A percentile compares a stretch with the other conserved stretches of the same genome.
phyloP scores from a whole-genome alignment of 2,888 invertebrate species.

The Thalpophila matura region DNA sequence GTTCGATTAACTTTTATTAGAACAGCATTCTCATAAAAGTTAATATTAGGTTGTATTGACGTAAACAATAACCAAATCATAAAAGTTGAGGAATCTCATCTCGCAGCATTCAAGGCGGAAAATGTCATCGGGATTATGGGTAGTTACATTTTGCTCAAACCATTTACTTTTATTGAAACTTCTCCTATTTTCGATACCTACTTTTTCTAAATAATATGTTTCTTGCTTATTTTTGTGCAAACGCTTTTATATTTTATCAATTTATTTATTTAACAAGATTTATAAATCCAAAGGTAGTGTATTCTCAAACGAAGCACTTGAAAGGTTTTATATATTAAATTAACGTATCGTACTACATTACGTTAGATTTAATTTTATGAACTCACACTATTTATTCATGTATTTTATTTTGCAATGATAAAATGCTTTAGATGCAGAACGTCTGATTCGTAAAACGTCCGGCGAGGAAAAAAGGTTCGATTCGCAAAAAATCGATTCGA shows the following conservation, averaged over 20 bases:
- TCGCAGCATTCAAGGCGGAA: constrained; percentile 21
- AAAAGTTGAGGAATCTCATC: constrained; percentile 30
- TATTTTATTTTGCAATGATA: no score
- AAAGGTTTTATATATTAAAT: no score
- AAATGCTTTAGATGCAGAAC: no score
- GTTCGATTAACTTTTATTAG: constrained; percentile 7
- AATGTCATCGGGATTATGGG: constrained; percentile 27
- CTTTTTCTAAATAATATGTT: constrained; percentile 16
- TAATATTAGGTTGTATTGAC: background rate
- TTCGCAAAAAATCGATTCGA: no score
- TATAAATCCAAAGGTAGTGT: background rate
- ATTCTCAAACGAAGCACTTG: no score
- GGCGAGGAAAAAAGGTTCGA: no score
- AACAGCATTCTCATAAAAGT: constrained; percentile 14
- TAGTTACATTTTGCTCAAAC: constrained; percentile 28
- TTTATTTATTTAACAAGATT: background rate
- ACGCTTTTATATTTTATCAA: background rate
- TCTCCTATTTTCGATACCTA: constrained; percentile 22
- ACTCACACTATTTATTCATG: no score
- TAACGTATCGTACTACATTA: no score
- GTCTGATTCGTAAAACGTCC: no score
- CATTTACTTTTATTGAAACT: constrained; percentile 39
- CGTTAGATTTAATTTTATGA: no score
- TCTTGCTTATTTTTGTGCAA: background rate
- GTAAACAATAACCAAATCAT: constrained; percentile 35